Evolutionary conservation across 2,113 vertebrate species (phyloP).

Genomic region (Hylia prasina): DNA sequence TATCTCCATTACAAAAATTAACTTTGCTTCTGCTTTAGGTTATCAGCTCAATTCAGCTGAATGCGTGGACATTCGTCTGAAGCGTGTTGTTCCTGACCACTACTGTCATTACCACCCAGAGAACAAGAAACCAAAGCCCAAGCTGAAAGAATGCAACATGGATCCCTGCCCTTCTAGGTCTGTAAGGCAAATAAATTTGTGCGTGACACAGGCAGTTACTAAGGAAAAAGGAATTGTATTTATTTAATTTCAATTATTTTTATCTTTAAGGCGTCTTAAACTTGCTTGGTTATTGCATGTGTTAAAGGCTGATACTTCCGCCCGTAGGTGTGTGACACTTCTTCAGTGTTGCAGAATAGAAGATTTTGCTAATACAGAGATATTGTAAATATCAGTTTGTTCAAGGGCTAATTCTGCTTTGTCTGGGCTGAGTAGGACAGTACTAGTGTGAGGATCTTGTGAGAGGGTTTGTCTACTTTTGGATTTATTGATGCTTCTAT

Average conservation of each 20-base stretch:
- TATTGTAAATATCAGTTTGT: not conserved
- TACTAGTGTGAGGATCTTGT: not conserved
- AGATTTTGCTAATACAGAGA: not conserved
- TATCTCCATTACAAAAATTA: not conserved
- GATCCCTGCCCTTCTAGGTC: constrained; percentile 91
- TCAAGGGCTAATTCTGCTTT: not conserved
- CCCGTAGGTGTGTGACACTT: not conserved
- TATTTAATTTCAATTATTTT: not conserved
- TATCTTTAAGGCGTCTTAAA: not conserved
- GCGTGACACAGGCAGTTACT: not conserved
- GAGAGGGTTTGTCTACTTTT: not conserved
- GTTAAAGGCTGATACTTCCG: not conserved
- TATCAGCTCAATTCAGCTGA: constrained; percentile 95
- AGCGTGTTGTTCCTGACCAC: constrained; percentile 83
- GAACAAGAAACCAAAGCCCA: constrained; percentile 91
- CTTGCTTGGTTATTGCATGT: not conserved
- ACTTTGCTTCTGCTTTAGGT: constrained; percentile 63
- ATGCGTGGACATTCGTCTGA: constrained; percentile 84
- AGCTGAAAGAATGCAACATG: constrained; percentile 92
- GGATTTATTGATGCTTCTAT: not conserved
- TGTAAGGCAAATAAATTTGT: not conserved
- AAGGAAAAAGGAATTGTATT: not conserved
- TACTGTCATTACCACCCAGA: constrained; percentile 88
- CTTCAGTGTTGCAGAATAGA: not conserved
- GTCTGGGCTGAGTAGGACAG: not conserved